phyloP scores from a whole-genome alignment of 1,140 invertebrate genomes.

The Drosophila seguyi region DNA sequence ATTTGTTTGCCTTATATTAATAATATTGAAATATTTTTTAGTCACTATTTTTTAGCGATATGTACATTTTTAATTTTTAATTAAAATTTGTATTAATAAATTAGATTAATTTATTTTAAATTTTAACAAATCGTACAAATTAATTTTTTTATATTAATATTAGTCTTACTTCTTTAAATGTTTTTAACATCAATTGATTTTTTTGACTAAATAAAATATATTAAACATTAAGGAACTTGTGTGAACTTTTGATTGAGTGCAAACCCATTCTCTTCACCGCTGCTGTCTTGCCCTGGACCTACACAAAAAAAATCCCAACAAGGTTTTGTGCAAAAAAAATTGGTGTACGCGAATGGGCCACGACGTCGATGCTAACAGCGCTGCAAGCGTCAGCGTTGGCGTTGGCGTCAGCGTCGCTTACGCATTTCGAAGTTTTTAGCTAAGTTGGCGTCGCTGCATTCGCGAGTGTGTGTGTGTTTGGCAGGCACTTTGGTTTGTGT shows the following conservation, averaged over 20 bases:
- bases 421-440: slow-evolving; percentile 79
- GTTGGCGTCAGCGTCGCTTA: slow-evolving; percentile 48
- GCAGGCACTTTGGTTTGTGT: slow-evolving; percentile 16
- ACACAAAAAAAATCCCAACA: slow-evolving; percentile 25
- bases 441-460: slow-evolving; percentile 62
- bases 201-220: too few relatives aligned
- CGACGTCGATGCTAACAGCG: slow-evolving; percentile 23
- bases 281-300: slow-evolving; percentile 42
- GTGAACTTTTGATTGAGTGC: too few relatives aligned
- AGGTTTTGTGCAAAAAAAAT: slow-evolving; percentile 34
- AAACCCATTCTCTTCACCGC: not conserved
- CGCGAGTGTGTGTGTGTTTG: slow-evolving; percentile 27
- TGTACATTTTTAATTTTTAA: too few relatives aligned
- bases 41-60: too few relatives aligned
- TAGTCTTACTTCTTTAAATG: too few relatives aligned
- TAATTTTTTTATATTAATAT: not conserved
- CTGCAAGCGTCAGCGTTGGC: slow-evolving; percentile 23
- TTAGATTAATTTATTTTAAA: too few relatives aligned
- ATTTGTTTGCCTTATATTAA: too few relatives aligned
- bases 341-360: slow-evolving; percentile 42
- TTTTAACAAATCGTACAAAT: too few relatives aligned
- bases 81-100: too few relatives aligned
- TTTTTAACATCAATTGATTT: too few relatives aligned
- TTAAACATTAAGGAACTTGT: not conserved
- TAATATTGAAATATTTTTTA: too few relatives aligned